Base-by-base conservation (phyloP, 2,888 invertebrate species). In the Graphium colonna region DNA sequence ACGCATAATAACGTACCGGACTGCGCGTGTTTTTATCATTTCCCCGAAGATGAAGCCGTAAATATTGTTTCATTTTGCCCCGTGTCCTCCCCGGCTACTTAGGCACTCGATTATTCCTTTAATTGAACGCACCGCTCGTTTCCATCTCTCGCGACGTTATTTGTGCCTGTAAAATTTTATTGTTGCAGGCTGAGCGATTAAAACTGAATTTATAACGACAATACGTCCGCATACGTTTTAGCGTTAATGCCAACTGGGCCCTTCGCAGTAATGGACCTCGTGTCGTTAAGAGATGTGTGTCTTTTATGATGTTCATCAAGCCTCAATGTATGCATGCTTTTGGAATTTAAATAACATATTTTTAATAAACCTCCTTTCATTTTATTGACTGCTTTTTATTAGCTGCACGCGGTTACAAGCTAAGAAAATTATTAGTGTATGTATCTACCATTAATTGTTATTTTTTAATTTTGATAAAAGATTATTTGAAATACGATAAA, bases 41-140 rank as follows among this genome's bases (percentile, higher is more conserved):
- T 49, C 48, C 39, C 39, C 54, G 54, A 45, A 54, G 44, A 54
- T 49, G 53, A 49, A 54, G 53, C 26, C 18, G 49, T 54, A 45
- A 54, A 49, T 54, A 54, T 54, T 5, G 18, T 40, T 44, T 44
- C 16, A 47, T 49, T 46, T 28, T 1, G n/a, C 15, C 9, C 21
- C 40, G 33, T 33, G 52, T 33, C 41, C 40, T 40, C 1, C 8
- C n/a, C 18, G 9, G n/a, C 38, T 51, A 45, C 51, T 31, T 36
- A 41, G 17, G 9, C n/a, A 8, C 31, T 18, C 44, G 18, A 40
- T 49, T 44, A 49, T 49, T 31, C n/a, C 44, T 53, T 49, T 40
- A 45, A 54, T 54, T 43, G 49, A 49, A 12, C 49, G 26, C 28
- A 44, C 49, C 21, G 39, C 43, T 43, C 17, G 44, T 44, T 40